Evolutionary conservation across 2,888 invertebrate species (phyloP), one percentile per base, ranked within the genome.

Genomic region (Rapana venosa): DNA sequence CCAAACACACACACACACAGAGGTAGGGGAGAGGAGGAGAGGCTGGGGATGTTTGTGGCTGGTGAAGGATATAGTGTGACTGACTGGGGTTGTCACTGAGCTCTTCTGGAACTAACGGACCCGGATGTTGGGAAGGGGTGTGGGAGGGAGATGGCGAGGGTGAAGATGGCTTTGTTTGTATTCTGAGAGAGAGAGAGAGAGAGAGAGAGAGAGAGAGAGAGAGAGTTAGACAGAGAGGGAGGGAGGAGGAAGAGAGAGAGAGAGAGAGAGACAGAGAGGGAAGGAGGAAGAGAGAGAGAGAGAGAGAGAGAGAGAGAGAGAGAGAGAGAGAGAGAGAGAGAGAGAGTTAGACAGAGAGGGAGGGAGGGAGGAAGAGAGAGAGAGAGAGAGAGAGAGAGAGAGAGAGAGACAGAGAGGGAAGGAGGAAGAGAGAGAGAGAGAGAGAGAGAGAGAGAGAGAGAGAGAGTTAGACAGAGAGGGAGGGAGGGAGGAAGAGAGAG

Each of bases 181-280:
- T 61, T 15, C 61, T 26, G 26, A n/a, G n/a, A 74, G n/a, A 74
- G n/a, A 74, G 74, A n/a, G 26, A n/a, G 74, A 74, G n/a, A n/a
- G n/a, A 74, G 74, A 74, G n/a, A n/a, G n/a, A 74, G 74, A 74
- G n/a, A n/a, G n/a, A 74, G 74, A 74, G n/a, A n/a, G n/a, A 74
- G 74, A 70, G 70, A 22, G 26, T 5, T 5, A 22, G 70, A 70
- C 5, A 22, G 70, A 70, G 22, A 22, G 22, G 22, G 70, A 70
- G 22, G 70, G 22, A 70, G 70, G 22, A 70, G 70, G 22, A 22
- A 58, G 11, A 58, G 58, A 58, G 11, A 58, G 11, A 58, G 11
- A 58, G 58, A 15, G 15, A 8, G 15, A 15, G 58, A 58, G 15
- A 58, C 11, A 58, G 58, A 58, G 58, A 58, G 58, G 15, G 58